Conservation (phyloP, 1,140 invertebrate genomes). For the Pseudobourletiella spinata region DNA sequence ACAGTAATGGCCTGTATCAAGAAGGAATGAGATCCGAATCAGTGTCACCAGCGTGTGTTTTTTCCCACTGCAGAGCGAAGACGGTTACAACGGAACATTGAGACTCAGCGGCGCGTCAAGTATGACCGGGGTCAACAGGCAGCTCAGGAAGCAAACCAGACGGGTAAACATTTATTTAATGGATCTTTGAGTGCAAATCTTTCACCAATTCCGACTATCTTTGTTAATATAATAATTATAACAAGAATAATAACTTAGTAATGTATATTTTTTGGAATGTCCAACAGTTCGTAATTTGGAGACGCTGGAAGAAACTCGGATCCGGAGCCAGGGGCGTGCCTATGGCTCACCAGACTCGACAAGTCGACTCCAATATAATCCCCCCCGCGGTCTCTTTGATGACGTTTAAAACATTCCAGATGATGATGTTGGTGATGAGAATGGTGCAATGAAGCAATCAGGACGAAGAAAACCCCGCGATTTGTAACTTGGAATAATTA, state of each 20-base stretch:
- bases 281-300: neutral
- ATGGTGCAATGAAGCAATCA: too few species aligned
- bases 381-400: neutral
- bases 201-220: too few species aligned
- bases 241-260: too few species aligned
- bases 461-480: too few species aligned
- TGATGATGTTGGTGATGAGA: too few species aligned
- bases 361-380: neutral
- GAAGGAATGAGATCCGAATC: neutral
- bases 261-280: neutral
- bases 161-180: too few species aligned
- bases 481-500: too few species aligned
- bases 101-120: neutral
- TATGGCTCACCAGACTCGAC: constrained; percentile 5
- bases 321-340: neutral
- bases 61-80: neutral
- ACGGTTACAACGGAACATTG: neutral
- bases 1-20: too few species aligned
- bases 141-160: neutral
- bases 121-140: neutral
- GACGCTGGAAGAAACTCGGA: neutral
- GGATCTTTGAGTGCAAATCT: too few species aligned
- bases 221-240: too few species aligned
- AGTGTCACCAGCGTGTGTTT: neutral
- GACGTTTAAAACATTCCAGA: too few species aligned